A percentile compares a stretch with the other conserved stretches of the same genome.
Evolutionary conservation across 1,140 invertebrate genomes (phyloP).

Genomic region (Mya arenaria): DNA sequence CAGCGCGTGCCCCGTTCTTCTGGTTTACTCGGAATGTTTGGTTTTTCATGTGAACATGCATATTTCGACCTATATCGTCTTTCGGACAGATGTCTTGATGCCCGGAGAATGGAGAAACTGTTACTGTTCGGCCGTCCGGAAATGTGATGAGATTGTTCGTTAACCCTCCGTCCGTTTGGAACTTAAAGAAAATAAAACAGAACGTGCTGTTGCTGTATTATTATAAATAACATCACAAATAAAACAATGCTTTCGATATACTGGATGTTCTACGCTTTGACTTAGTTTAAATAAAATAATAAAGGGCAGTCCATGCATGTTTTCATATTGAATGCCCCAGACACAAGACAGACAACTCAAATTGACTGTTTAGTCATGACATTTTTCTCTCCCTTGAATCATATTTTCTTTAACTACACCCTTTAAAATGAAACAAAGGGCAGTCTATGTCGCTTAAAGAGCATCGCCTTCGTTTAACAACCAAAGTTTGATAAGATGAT

Average conservation of each 20-base stretch:
- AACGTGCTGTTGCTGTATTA: too few relatives aligned
- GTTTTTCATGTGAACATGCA: slow-evolving; percentile 64
- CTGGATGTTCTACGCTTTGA: background rate
- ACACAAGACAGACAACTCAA: too few relatives aligned
- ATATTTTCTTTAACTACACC: too few relatives aligned
- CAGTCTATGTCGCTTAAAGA: too few relatives aligned
- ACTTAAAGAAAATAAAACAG: slow-evolving; percentile 71
- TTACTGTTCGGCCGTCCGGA: slow-evolving; percentile 77
- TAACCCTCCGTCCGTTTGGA: slow-evolving; percentile 81
- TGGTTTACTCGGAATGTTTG: slow-evolving; percentile 77
- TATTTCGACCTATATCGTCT: slow-evolving; percentile 62
- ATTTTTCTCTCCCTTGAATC: too few relatives aligned
- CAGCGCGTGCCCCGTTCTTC: slow-evolving; percentile 77
- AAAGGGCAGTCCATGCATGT: too few relatives aligned
- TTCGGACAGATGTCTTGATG: slow-evolving; percentile 75
- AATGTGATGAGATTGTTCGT: slow-evolving; percentile 81
- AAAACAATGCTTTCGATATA: background rate
- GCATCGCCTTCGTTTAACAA: too few relatives aligned
- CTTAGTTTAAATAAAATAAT: background rate
- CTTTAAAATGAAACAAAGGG: too few relatives aligned
- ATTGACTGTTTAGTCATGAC: too few relatives aligned
- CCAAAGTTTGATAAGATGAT: too few relatives aligned
- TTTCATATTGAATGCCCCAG: too few relatives aligned
- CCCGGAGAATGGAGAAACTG: slow-evolving; percentile 79
- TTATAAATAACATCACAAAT: background rate